Percentiles rank a stretch among this genome's conserved stretches.
These are phyloP conservation scores for Lagocephalus sceleratus DNA, from an alignment of 2,797 vertebrate genomes.

Conservation along the genomic window DNA sequence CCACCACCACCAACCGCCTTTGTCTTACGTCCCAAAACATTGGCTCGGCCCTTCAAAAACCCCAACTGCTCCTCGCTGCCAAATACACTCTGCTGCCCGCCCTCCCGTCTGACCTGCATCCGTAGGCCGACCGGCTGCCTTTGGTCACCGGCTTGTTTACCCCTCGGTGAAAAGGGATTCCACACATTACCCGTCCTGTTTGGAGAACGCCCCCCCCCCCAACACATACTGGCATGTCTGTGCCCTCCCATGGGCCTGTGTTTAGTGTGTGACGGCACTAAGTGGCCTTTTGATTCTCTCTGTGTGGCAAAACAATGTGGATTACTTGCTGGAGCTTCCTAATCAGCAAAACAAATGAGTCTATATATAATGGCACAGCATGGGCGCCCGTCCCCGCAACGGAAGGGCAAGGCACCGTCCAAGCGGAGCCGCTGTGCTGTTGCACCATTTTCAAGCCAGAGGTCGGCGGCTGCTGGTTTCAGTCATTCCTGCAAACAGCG, in stretches of 20 bases:
- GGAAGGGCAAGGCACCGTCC: too few species aligned
- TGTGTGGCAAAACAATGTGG: background rate
- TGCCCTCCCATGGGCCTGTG: slow-evolving; percentile 37
- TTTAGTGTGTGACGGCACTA: slow-evolving; percentile 9
- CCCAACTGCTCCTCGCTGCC: slow-evolving; percentile 1
- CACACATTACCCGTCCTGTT: slow-evolving; percentile 50
- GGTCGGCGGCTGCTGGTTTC: too few species aligned
- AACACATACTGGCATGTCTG: slow-evolving; percentile 32
- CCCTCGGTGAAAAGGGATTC: slow-evolving; percentile 64
- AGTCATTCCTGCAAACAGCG: too few species aligned
- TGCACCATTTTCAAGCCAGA: too few species aligned
- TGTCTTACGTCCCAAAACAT: slow-evolving; percentile 24
- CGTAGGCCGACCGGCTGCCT: slow-evolving; percentile 43
- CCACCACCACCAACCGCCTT: slow-evolving; percentile 9
- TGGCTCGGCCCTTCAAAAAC: slow-evolving; percentile 24
- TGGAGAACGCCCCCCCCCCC: slow-evolving; percentile 25
- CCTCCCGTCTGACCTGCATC: slow-evolving; percentile 41
- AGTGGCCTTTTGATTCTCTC: background rate
- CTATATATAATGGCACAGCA: too few species aligned
- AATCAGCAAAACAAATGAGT: too few species aligned
- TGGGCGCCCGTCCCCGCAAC: too few species aligned
- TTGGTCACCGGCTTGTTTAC: slow-evolving; percentile 57
- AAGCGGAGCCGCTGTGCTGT: too few species aligned
- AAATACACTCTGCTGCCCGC: slow-evolving; percentile 6
- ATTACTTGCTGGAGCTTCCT: too few species aligned